Base-by-base conservation (phyloP, 2,113 vertebrate species). In the Cephalopterus ornatus region DNA sequence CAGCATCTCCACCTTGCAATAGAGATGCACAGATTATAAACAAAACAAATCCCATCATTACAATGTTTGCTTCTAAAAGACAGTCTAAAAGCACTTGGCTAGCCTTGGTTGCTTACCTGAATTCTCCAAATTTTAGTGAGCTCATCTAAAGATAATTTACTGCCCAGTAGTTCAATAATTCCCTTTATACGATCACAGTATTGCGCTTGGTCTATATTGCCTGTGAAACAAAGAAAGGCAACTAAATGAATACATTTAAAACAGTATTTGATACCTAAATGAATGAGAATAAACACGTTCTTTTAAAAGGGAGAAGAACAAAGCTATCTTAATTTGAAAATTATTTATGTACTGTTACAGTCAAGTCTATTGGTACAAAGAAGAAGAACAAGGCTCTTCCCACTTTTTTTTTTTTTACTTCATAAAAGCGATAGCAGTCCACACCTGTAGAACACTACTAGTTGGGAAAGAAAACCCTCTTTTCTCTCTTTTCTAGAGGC, bases 171-270 rank as follows among this genome's bases (percentile, higher is more conserved):
- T 97, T 99, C 99, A 97, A 99, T 99, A 97, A 99, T 99, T 98
- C 99, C 99, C 97, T 99, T 99, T 97, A 99, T 99, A 89, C 99
- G 98, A 96, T 99, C 99, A 98, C 99, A 99, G 97, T 99, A 99
- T 68, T 99, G 99, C 0, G 99, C 99, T 96, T 99, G 99, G 96
- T 99, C 99, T 97, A 99, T 99, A 92, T 99, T 99, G 85, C 99
- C 99, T 99, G 95, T 26, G 28, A 97, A 97, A 75, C 53, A 95
- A 85, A 93, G 35, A 81, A 24, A 89, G 41, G 66, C 9, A 93
- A 41, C 50, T 47, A 41, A 78, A 63, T 41, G 6, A 95, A 82
- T 50, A 19, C 12, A 61, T 76, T 94, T 77, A 73, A 82, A 56
- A 33, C 11, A 58, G 3, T 30, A 32, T 82, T 35, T 85, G 37